Percentiles rank a stretch among this genome's conserved stretches.
These are phyloP conservation scores for Bactericera cockerelli DNA, from an alignment of 1,140 invertebrate genomes.

Conservation along the genomic window DNA sequence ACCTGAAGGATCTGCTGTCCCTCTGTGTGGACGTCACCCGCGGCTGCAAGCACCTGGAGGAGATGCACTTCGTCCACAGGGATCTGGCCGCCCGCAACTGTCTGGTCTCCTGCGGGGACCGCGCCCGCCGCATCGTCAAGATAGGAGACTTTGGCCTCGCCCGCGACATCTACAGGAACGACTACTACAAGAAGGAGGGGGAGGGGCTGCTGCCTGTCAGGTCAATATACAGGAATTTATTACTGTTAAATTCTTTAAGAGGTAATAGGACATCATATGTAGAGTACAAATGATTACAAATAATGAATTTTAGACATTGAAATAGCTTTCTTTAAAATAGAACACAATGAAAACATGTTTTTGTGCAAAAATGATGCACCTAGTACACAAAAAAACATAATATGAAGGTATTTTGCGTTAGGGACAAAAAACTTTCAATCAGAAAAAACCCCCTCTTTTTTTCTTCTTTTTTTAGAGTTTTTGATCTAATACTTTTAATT, in stretches of 20 bases:
- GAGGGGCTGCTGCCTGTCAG: conserved; percentile 50
- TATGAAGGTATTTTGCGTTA: too few relatives aligned
- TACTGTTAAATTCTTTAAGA: neutral
- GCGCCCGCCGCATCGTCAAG: conserved; percentile 66
- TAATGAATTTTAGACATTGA: too few relatives aligned
- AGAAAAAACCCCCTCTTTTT: too few relatives aligned
- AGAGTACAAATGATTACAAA: too few relatives aligned
- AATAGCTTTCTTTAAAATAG: too few relatives aligned
- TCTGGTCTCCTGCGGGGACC: conserved; percentile 58
- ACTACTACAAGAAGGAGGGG: conserved; percentile 88
- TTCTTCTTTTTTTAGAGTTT: too few relatives aligned
- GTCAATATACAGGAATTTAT: conserved; percentile 66
- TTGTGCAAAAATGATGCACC: too few relatives aligned
- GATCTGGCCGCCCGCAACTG: conserved; percentile 92
- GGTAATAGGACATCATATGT: too few relatives aligned
- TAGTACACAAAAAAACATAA: too few relatives aligned
- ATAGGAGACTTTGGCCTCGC: conserved; percentile 93
- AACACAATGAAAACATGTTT: too few relatives aligned
- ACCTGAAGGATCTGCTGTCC: conserved; percentile 63
- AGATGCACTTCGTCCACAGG: conserved; percentile 90
- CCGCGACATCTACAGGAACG: conserved; percentile 87
- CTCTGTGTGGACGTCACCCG: conserved; percentile 91
- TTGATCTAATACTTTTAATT: too few relatives aligned
- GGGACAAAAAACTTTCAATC: too few relatives aligned
- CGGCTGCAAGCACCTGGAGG: conserved; percentile 83